Evolutionary conservation across 2,888 invertebrate genomes (phyloP), one percentile per base, ranked within the genome.

Genomic region (Dioctria rufipes): DNA sequence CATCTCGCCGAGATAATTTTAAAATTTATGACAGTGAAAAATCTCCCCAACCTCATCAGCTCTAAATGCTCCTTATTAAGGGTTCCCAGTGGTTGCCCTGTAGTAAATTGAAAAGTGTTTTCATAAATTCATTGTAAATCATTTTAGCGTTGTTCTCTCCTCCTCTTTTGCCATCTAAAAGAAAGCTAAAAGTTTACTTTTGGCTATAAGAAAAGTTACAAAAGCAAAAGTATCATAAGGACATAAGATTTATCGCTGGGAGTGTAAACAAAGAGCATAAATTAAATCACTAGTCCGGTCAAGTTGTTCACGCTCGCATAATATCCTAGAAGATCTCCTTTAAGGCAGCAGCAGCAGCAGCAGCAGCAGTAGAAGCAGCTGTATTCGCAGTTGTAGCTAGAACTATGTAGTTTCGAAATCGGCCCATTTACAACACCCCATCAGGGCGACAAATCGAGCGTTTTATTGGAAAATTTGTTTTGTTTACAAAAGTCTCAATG

Each of bases 201-300:
- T 2, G 11, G 4, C 11, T 11, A 2, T 4, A 54, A n/a, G 11
- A 54, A 8, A 54, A 54, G 11, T 54, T 54, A 6, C 54, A n/a
- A 54, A n/a, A 54, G 9, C 54, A 54, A 54, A 54, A 54, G 54
- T 54, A 54, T 6, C 54, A 46, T 46, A 4, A n/a, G 11, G 11
- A 4, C 11, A 8, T 11, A 54, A 54, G 54, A 54, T 54, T 54
- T 54, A 54, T 54, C 8, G n/a, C 11, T 11, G 54, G 11, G 11
- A 8, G n/a, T 54, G 54, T 54, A 54, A 54, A 54, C 54, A 54
- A 3, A 54, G 11, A 54, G 54, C 54, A 54, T 54, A 54, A 54
- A 54, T 54, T 54, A 54, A 54, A 54, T n/a, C 11, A 54, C 54
- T 54, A 54, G 54, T 54, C 49, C 5, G 9, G 49, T 46, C 49